These are phyloP conservation scores for Holocentrus rufus DNA, from an alignment of 2,797 vertebrate genomes.

Conservation along the genomic window DNA sequence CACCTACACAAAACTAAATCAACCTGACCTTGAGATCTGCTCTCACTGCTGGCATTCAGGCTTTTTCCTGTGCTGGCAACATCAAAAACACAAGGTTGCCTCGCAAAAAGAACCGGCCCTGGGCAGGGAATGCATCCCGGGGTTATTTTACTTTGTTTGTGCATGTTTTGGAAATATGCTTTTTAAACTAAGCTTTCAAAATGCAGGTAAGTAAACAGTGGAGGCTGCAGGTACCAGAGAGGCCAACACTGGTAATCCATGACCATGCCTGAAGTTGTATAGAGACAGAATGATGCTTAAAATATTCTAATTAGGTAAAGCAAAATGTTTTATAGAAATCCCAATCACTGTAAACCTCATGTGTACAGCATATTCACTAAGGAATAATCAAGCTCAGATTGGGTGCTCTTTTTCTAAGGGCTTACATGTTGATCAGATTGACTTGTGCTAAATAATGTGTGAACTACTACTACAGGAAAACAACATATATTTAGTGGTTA, in stretches of 20 bases:
- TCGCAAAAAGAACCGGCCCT: neutral
- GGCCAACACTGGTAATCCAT: neutral
- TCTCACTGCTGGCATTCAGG: neutral
- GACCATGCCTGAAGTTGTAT: no score
- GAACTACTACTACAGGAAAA: no score
- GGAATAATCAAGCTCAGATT: no score
- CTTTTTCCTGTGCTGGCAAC: neutral
- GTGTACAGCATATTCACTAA: no score
- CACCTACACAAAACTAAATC: neutral
- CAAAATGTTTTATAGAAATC: no score
- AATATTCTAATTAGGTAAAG: no score
- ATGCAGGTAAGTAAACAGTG: neutral
- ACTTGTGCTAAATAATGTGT: neutral
- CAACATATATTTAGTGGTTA: no score
- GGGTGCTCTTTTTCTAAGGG: no score
- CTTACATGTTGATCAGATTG: neutral
- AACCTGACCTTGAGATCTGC: constrained; percentile 3
- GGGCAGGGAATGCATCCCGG: neutral
- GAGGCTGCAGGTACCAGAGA: neutral
- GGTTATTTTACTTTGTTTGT: neutral
- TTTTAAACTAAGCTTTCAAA: neutral
- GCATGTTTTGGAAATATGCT: neutral
- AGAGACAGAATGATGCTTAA: no score
- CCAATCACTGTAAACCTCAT: no score
- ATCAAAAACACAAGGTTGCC: constrained; percentile 4